phyloP scores from a whole-genome alignment of 2,888 invertebrate genomes.

The Tetheella fluctuosa region DNA sequence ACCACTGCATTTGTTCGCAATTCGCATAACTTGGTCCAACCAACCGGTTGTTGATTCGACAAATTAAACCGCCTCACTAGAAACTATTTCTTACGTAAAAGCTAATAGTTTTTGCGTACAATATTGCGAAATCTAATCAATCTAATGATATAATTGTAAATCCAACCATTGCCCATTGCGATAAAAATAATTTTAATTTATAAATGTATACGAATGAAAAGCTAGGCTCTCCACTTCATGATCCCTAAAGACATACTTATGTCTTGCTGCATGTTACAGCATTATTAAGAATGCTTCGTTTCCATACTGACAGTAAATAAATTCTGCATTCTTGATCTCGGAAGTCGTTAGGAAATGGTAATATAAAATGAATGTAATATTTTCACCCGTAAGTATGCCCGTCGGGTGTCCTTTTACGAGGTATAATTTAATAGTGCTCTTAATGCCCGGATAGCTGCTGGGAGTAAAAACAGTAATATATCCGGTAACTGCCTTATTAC shows the following conservation, averaged over 20 bases:
- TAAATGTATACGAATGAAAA: too few relatives aligned
- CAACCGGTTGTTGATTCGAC: neutral
- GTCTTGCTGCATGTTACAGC: neutral
- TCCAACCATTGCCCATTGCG: too few relatives aligned
- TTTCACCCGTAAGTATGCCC: constrained; percentile 30
- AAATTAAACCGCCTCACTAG: neutral
- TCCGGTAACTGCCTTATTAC: constrained; percentile 7
- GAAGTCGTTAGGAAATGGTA: constrained; percentile 24
- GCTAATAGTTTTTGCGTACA: too few relatives aligned
- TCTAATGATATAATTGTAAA: too few relatives aligned
- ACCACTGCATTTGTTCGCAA: neutral
- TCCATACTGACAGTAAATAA: neutral
- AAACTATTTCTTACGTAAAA: too few relatives aligned
- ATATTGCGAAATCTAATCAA: too few relatives aligned
- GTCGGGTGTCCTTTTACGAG: constrained; percentile 37
- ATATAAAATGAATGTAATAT: constrained; percentile 36
- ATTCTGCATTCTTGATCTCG: constrained; percentile 20
- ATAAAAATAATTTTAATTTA: too few relatives aligned
- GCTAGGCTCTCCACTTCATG: too few relatives aligned
- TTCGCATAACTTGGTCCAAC: neutral
- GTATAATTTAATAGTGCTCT: constrained; percentile 32
- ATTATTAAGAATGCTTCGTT: neutral
- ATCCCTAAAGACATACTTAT: too few relatives aligned
- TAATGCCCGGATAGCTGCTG: constrained; percentile 19
- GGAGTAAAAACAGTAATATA: constrained; percentile 12